These are phyloP conservation scores for Oscheius sp. DNA, from an alignment of 2,888 invertebrate species.

Conservation along the genomic window DNA sequence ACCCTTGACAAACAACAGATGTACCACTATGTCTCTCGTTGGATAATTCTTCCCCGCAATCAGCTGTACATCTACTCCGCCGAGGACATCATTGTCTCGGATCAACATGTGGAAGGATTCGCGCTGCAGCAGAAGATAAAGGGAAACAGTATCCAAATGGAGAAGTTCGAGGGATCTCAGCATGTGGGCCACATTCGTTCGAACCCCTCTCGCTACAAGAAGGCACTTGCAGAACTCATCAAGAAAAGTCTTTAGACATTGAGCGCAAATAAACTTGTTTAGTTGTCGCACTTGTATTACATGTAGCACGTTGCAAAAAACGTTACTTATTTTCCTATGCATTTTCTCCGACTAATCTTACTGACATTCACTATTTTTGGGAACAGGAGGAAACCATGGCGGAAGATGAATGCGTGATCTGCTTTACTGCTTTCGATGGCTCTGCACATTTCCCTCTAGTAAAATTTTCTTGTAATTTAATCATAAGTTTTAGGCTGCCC, in stretches of 20 bases:
- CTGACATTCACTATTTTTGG: no score
- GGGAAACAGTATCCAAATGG: slow-evolving; percentile 8
- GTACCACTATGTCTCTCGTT: slow-evolving; percentile 13
- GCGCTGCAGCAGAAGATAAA: slow-evolving; percentile 5
- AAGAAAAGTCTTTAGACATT: slow-evolving; percentile 15
- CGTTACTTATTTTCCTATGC: no score
- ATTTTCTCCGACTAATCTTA: no score
- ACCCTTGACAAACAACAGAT: slow-evolving; percentile 5
- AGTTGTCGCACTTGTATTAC: not conserved
- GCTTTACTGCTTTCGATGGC: no score
- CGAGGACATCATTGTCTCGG: slow-evolving; percentile 1
- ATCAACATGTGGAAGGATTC: not conserved
- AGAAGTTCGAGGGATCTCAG: slow-evolving; percentile 1
- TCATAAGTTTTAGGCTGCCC: no score
- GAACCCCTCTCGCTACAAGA: slow-evolving; percentile 1
- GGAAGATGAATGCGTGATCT: no score
- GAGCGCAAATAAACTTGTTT: not conserved
- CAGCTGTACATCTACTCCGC: slow-evolving; percentile 9
- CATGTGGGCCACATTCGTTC: slow-evolving; percentile 19
- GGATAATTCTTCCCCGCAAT: slow-evolving; percentile 17
- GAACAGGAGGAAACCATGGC: no score
- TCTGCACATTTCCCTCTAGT: no score
- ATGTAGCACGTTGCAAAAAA: no score
- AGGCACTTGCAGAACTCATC: not conserved
- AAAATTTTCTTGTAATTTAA: no score